phyloP scores from a whole-genome alignment of 2,888 invertebrate species.

The Mesopsocus fuscifrons region DNA sequence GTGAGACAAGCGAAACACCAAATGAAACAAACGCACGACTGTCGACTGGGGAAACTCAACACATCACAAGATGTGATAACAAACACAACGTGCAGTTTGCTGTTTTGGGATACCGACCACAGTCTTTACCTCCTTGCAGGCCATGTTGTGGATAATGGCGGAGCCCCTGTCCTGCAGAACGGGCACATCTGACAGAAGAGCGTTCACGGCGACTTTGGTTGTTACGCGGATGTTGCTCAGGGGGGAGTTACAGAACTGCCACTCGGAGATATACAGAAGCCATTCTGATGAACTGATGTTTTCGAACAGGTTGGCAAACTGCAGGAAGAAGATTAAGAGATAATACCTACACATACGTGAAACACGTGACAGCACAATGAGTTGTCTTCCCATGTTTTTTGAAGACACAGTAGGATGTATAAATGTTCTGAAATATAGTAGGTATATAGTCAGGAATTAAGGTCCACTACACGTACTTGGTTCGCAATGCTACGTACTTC shows the following conservation, averaged over 20 bases:
- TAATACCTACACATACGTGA: too few species aligned
- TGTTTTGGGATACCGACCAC: conserved; percentile 66
- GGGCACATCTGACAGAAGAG: conserved; percentile 48
- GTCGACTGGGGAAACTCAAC: too few species aligned
- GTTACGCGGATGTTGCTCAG: conserved; percentile 79
- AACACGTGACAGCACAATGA: neutral
- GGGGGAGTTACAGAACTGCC: conserved; percentile 54
- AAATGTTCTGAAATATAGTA: too few species aligned
- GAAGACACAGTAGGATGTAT: too few species aligned
- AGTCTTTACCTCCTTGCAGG: conserved; percentile 92
- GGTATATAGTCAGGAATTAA: too few species aligned
- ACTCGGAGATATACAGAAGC: conserved; percentile 85
- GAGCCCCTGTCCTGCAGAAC: conserved; percentile 63
- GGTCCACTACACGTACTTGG: too few species aligned
- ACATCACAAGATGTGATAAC: too few species aligned
- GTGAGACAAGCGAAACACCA: too few species aligned
- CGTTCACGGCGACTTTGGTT: conserved; percentile 79
- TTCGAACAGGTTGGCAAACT: conserved; percentile 83
- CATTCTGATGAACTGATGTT: conserved; percentile 78
- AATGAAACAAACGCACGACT: too few species aligned
- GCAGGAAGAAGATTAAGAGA: conserved; percentile 17
- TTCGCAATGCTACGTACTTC: too few species aligned
- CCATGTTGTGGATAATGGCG: conserved; percentile 75
- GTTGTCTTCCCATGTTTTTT: neutral
- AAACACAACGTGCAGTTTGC: too few species aligned